Percentiles rank a stretch among this genome's conserved stretches.
phyloP scores from a whole-genome alignment of 2,797 vertebrate species.

The Poeciliopsis turneri region DNA sequence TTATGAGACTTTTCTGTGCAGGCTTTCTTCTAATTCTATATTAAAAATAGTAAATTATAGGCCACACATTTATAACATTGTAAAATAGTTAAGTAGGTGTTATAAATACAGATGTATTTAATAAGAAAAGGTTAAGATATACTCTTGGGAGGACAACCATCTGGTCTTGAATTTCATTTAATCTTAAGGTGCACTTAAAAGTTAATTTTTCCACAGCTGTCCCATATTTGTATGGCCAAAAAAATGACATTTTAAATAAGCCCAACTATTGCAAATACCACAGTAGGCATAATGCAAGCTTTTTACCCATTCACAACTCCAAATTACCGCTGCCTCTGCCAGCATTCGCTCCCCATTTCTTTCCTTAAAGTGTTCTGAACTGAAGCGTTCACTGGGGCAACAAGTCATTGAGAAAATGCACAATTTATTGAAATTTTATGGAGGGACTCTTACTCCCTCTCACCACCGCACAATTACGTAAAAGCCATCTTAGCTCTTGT shows the following conservation, averaged over 20 bases:
- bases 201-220: conserved; percentile 47
- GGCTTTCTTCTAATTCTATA: conserved; percentile 35
- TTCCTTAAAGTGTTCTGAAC: conserved; percentile 22
- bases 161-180: conserved; percentile 63
- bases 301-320: conserved; percentile 45
- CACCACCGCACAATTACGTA: conserved; percentile 75
- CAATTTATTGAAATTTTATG: conserved; percentile 80
- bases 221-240: conserved; percentile 33
- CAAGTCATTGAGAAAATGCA: conserved; percentile 75
- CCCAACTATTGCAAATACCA: conserved; percentile 34
- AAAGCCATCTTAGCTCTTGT: conserved; percentile 73
- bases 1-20: not conserved
- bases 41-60: conserved; percentile 37
- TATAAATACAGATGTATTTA: conserved; percentile 48
- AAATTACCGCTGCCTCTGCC: conserved; percentile 33
- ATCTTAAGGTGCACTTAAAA: conserved; percentile 29
- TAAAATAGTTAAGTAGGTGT: conserved; percentile 52
- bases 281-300: conserved; percentile 31
- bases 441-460: conserved; percentile 69
- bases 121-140: conserved; percentile 51
- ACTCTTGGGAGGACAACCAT: conserved; percentile 50
- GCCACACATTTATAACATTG: conserved; percentile 39
- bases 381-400: conserved; percentile 52
- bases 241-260: conserved; percentile 51
- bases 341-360: conserved; percentile 53